A percentile compares a stretch with the other conserved stretches of the same genome.
These are phyloP conservation scores for Machaerirhynchus nigripectus DNA, from an alignment of 2,113 vertebrate species.

Conservation along the genomic window DNA sequence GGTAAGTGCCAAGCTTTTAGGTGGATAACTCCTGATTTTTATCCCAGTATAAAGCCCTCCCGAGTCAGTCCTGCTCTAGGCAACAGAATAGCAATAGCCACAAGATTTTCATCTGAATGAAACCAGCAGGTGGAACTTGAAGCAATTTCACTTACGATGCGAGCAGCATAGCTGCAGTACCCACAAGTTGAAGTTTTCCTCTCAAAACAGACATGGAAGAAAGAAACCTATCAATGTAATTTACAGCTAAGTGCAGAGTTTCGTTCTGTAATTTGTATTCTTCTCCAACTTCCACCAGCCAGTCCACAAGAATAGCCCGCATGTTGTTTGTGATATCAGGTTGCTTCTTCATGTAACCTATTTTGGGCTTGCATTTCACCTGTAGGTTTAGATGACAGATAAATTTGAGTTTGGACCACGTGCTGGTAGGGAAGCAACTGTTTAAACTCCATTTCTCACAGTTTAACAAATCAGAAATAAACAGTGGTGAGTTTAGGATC, in stretches of 20 bases:
- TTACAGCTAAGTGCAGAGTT: slow-evolving; percentile 93
- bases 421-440: not conserved
- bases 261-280: slow-evolving; percentile 98
- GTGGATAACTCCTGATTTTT: not conserved
- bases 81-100: not conserved
- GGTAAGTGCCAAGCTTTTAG: not conserved
- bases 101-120: not conserved
- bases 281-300: slow-evolving; percentile 97
- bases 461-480: not conserved
- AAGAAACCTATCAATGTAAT: slow-evolving; percentile 97
- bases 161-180: slow-evolving; percentile 95
- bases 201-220: slow-evolving; percentile 97
- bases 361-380: slow-evolving; percentile 90
- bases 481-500: not conserved
- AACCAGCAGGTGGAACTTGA: not conserved
- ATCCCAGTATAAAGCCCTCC: not conserved
- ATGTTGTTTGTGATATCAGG: slow-evolving; percentile 97
- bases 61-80: fast-evolving
- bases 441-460: not conserved
- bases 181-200: slow-evolving; percentile 96
- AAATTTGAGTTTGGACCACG: not conserved
- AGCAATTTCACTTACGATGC: slow-evolving; percentile 86
- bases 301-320: slow-evolving; percentile 96
- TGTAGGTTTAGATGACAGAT: slow-evolving; percentile 41
- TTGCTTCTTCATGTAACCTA: slow-evolving; percentile 96